A percentile compares a stretch with the other conserved stretches of the same genome.
Evolutionary conservation across 2,113 vertebrate genomes (phyloP).

Genomic region (Corythornis vintsioides): DNA sequence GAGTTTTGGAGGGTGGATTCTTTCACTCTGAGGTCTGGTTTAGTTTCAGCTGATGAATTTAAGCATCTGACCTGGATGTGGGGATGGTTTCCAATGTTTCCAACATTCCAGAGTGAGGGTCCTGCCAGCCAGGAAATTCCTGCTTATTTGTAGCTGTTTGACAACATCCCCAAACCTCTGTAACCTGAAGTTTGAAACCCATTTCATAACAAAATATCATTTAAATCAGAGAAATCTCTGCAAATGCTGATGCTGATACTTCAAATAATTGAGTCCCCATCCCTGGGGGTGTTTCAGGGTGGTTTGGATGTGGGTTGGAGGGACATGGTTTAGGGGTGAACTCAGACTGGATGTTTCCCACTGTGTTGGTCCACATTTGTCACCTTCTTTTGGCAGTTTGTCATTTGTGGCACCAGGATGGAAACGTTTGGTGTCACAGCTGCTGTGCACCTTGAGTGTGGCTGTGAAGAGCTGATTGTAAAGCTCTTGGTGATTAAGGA

Average conservation of each 20-base stretch:
- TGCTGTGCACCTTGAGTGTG: neutral
- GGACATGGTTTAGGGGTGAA: no score
- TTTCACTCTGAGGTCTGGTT: neutral
- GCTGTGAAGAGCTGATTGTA: neutral
- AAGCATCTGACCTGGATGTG: conserved; percentile 3
- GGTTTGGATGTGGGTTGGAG: no score
- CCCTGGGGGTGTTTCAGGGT: no score
- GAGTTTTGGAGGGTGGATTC: neutral
- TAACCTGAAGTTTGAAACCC: neutral
- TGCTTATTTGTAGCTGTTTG: neutral
- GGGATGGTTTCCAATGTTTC: neutral
- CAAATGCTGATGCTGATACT: neutral
- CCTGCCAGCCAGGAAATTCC: neutral
- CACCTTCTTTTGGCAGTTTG: neutral
- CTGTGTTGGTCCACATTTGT: neutral
- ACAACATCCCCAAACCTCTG: neutral
- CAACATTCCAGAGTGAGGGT: neutral
- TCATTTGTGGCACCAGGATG: neutral
- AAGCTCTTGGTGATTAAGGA: neutral
- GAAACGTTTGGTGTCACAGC: neutral
- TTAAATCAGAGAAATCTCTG: neutral
- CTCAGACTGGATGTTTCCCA: no score
- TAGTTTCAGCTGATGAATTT: neutral
- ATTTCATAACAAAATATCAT: neutral
- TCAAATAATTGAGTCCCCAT: no score